phyloP scores from a whole-genome alignment of 1,140 invertebrate genomes.

The Ostrea edulis region DNA sequence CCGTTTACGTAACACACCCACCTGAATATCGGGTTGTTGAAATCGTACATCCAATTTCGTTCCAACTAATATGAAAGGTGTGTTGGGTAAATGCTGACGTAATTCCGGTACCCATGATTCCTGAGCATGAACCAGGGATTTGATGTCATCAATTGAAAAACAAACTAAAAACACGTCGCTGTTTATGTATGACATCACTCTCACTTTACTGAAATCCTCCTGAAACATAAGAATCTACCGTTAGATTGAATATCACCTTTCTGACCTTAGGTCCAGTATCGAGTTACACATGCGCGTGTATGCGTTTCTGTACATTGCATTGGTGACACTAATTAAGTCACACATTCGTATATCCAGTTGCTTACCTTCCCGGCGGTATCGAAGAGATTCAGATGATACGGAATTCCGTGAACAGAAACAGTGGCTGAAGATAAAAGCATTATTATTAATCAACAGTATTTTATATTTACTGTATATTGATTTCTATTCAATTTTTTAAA shows the following conservation, averaged over 20 bases:
- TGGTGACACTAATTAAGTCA: too few relatives aligned
- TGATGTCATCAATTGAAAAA: slow-evolving; percentile 98
- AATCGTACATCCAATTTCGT: slow-evolving; percentile 71
- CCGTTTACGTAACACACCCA: slow-evolving; percentile 72
- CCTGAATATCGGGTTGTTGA: slow-evolving; percentile 85
- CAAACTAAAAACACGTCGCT: slow-evolving; percentile 99
- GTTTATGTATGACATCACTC: slow-evolving; percentile 96
- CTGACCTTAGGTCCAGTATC: too few relatives aligned
- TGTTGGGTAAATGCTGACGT: slow-evolving; percentile 86
- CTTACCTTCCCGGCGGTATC: slow-evolving; percentile 72
- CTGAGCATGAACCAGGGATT: slow-evolving; percentile 97
- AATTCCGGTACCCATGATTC: slow-evolving; percentile 87
- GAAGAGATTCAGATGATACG: slow-evolving; percentile 69
- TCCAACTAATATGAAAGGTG: slow-evolving; percentile 90
- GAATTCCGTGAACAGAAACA: slow-evolving; percentile 62
- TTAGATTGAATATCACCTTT: neutral
- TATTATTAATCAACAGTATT: too few relatives aligned
- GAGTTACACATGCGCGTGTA: too few relatives aligned
- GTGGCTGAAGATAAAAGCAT: slow-evolving; percentile 65
- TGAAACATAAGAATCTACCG: slow-evolving; percentile 74
- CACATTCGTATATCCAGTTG: neutral
- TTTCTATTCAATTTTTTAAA: too few relatives aligned
- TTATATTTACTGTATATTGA: too few relatives aligned
- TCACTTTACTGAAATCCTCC: slow-evolving; percentile 95
- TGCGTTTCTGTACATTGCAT: too few relatives aligned